Base-by-base conservation (phyloP, 2,113 vertebrate genomes). In the Tragulus kanchil region DNA sequence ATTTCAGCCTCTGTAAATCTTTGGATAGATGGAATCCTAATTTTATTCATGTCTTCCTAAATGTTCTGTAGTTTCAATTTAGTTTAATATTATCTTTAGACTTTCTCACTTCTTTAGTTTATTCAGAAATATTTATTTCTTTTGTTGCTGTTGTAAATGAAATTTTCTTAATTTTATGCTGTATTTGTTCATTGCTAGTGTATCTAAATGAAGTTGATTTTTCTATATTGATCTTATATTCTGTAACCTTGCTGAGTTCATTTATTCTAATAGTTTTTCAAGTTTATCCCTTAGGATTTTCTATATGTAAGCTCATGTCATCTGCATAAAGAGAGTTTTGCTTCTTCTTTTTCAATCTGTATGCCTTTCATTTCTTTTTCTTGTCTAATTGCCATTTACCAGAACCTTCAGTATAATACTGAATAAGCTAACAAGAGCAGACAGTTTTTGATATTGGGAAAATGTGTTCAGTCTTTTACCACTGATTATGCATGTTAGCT, bases 131-230 rank as follows among this genome's bases (percentile, higher is more conserved):
- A 48, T 97, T 89, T 93, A 73, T 73, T 93, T 31, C 15, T 85
- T 90, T 92, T 87, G 16, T 31, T 95, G 42, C 0, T 58, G 1
- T 82, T 54, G 8, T 67, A 79, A 92, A 31, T 73, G 11, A 8
- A 85, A 58, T 75, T 94, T 94, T 95, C 17, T 88, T 69, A 79
- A 52, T 77, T 89, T 79, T n/a, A 93, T 65, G 48, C 82, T 90
- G 81, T 23, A 58, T 65, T 93, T 61, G 2, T 87, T 95, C 15
- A 56, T 67, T 94, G n/a, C 25, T 93, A 28, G 17, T 78, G 5
- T 85, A 58, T 92, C 71, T 54, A 90, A 96, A 81, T 95, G 16
- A 8, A 69, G 0, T 85, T 93, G 54, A 88, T 91, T 92, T 93
- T 93, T 85, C 16, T 64, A 6, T 48, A 42, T 69, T 86, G 19